phyloP scores from a whole-genome alignment of 2,113 vertebrate genomes.

The Tyrannus savana region DNA sequence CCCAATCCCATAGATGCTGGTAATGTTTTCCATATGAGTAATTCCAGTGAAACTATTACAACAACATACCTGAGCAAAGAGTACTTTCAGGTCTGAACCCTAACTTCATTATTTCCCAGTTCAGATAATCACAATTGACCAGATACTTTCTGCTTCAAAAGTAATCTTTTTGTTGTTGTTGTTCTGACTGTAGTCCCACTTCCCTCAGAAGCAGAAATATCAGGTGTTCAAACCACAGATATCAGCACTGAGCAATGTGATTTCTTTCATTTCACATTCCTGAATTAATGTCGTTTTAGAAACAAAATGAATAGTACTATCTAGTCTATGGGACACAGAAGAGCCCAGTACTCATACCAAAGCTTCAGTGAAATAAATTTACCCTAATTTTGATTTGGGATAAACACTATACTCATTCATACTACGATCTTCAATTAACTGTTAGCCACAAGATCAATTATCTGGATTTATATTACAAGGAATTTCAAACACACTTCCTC shows the following conservation, averaged over 20 bases:
- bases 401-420: not conserved
- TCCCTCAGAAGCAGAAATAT: not conserved
- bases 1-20: not conserved
- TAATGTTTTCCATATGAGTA: not conserved
- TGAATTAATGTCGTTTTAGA: slow-evolving; percentile 8
- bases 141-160: not conserved
- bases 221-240: not conserved
- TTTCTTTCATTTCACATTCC: not conserved
- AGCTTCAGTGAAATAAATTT: not conserved
- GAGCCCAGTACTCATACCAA: not conserved
- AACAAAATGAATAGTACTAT: not conserved
- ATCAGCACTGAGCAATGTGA: not conserved
- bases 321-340: not conserved
- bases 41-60: not conserved
- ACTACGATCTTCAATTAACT: not conserved
- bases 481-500: slow-evolving; percentile 8
- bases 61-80: not conserved
- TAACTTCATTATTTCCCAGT: not conserved
- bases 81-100: not conserved
- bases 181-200: not conserved
- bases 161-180: not conserved
- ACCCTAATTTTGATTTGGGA: not conserved
- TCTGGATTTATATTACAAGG: not conserved
- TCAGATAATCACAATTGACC: not conserved
- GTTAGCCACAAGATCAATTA: not conserved